A percentile compares a stretch with the other conserved stretches of the same genome.
Conservation (phyloP, 2,797 vertebrate genomes). For the Macropus fuliginosus region DNA sequence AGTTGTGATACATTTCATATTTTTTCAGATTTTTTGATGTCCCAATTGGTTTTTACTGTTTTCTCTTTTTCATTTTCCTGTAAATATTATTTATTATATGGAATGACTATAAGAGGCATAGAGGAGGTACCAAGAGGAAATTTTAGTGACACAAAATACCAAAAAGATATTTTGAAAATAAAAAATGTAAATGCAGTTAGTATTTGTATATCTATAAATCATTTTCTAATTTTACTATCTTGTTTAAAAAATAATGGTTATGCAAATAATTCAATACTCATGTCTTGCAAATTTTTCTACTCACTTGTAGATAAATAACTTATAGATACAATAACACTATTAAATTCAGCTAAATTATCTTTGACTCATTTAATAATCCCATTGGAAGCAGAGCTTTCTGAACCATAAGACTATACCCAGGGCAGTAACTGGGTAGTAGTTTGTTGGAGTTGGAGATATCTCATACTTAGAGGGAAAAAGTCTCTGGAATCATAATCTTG, state of each 20-base stretch:
- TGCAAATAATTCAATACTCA: slow-evolving; percentile 12
- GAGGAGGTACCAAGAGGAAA: background rate
- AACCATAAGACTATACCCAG: slow-evolving; percentile 4
- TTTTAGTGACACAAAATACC: background rate
- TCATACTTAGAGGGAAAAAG: slow-evolving; percentile 6
- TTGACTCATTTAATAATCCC: slow-evolving; percentile 24
- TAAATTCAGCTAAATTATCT: slow-evolving; percentile 23
- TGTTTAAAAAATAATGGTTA: slow-evolving; percentile 36
- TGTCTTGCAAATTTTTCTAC: background rate
- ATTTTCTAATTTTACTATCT: slow-evolving; percentile 28
- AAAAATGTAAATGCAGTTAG: background rate
- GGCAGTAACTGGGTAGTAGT: background rate
- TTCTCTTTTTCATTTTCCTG: background rate
- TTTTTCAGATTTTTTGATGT: background rate
- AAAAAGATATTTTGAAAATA: background rate
- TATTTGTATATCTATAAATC: slow-evolving; percentile 36
- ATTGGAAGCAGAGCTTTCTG: background rate
- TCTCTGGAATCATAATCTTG: slow-evolving; percentile 22
- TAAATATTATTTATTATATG: background rate
- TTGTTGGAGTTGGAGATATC: background rate
- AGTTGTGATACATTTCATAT: too few species aligned
- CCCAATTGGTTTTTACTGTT: background rate
- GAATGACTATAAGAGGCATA: background rate
- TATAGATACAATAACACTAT: background rate
- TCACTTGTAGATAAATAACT: background rate